Evolutionary conservation across 1,140 invertebrate species (phyloP).

Genomic region (Ooceraea biroi): DNA sequence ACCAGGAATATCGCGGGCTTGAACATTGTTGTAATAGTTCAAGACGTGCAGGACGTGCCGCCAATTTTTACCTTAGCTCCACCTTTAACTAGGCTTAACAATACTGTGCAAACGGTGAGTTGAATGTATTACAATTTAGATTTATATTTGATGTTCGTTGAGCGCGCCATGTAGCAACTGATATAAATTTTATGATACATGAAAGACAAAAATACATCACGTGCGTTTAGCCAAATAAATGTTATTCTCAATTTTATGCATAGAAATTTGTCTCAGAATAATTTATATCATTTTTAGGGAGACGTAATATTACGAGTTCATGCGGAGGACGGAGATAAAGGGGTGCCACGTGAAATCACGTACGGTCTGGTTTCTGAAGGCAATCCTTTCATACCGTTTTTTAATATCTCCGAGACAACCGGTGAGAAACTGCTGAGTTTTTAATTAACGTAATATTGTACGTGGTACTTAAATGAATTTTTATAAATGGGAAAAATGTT

Average conservation of each 20-base stretch:
- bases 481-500: neutral
- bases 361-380: constrained; percentile 94
- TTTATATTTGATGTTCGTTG: neutral
- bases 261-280: neutral
- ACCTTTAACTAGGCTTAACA: constrained; percentile 90
- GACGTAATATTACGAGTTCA: constrained; percentile 90
- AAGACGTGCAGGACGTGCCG: constrained; percentile 94
- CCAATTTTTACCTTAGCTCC: constrained; percentile 94
- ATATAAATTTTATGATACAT: neutral
- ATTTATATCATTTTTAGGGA: constrained; percentile 84
- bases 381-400: constrained; percentile 93
- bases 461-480: neutral
- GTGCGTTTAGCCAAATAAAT: neutral
- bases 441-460: neutral
- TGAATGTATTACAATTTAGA: neutral
- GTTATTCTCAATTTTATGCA: neutral
- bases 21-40: constrained; percentile 92
- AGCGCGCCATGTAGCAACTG: neutral
- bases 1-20: constrained; percentile 94
- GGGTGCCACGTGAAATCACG: constrained; percentile 92
- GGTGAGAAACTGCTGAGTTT: constrained; percentile 86
- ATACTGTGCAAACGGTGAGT: constrained; percentile 82
- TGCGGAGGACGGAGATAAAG: constrained; percentile 96
- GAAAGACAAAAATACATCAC: neutral
- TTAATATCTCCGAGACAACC: constrained; percentile 93